phyloP scores from a whole-genome alignment of 2,113 vertebrate species.

The Corythoichthys haematopterus region DNA sequence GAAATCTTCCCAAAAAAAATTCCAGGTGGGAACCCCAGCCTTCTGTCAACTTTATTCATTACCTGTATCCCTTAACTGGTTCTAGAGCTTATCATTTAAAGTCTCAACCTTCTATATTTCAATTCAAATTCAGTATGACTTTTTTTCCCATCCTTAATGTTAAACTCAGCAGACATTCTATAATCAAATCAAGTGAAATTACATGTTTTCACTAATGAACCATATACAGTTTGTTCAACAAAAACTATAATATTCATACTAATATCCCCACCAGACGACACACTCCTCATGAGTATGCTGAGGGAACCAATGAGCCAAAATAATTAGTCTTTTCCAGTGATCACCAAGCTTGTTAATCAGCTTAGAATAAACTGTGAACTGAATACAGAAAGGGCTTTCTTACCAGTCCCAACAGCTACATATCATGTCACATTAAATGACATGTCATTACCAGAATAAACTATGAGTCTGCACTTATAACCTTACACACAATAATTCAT shows the following conservation, averaged over 20 bases:
- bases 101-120: neutral
- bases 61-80: conserved; percentile 15
- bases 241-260: conserved; percentile 38
- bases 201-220: conserved; percentile 8
- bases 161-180: conserved; percentile 6
- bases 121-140: conserved; percentile 7
- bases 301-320: conserved; percentile 44
- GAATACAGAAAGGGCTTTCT: conserved; percentile 46
- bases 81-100: neutral
- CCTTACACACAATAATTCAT: conserved; percentile 7
- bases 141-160: conserved; percentile 12
- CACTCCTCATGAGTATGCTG: conserved; percentile 30
- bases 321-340: conserved; percentile 56
- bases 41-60: conserved; percentile 7
- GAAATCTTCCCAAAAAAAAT: no score
- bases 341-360: conserved; percentile 52
- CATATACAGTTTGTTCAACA: conserved; percentile 19
- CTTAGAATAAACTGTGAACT: conserved; percentile 48
- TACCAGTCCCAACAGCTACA: conserved; percentile 34
- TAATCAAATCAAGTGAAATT: conserved; percentile 26
- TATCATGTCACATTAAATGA: conserved; percentile 23
- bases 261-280: conserved; percentile 31
- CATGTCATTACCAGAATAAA: conserved; percentile 43
- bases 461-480: conserved; percentile 20
- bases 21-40: no score